phyloP scores from a whole-genome alignment of 2,113 vertebrate species.

The Apodemus sylvaticus region DNA sequence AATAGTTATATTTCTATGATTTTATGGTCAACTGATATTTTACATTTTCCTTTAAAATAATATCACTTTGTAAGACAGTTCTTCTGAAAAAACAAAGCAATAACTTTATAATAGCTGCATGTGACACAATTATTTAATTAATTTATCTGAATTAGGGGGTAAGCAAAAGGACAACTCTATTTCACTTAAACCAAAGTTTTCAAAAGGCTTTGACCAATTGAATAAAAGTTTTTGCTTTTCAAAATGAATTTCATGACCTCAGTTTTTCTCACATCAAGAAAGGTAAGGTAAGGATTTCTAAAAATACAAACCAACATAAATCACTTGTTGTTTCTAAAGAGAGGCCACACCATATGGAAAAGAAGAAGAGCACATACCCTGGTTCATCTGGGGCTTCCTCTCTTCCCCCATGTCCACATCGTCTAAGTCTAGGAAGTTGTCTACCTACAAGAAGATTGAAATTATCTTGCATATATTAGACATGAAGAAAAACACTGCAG shows the following conservation, averaged over 20 bases:
- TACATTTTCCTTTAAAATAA: slow-evolving; percentile 42
- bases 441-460: slow-evolving; percentile 78
- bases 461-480: slow-evolving; percentile 42
- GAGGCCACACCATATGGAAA: not conserved
- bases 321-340: slow-evolving; percentile 17
- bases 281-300: not conserved
- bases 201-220: slow-evolving; percentile 12
- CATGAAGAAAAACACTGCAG: not conserved
- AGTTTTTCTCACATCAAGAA: not conserved
- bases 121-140: slow-evolving; percentile 12
- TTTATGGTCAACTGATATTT: slow-evolving; percentile 13
- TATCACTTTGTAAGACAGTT: not conserved
- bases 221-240: slow-evolving; percentile 29
- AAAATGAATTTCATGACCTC: slow-evolving; percentile 41
- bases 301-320: not conserved
- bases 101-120: not conserved
- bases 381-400: slow-evolving; percentile 19
- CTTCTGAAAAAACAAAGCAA: slow-evolving; percentile 25
- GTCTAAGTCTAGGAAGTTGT: slow-evolving; percentile 79
- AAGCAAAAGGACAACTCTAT: not conserved
- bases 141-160: not conserved
- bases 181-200: slow-evolving; percentile 36
- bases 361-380: slow-evolving; percentile 71
- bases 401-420: slow-evolving; percentile 78
- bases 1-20: slow-evolving; percentile 21